Percentiles rank a stretch among this genome's conserved stretches.
These are phyloP conservation scores for Aphaenogaster floridana DNA, from an alignment of 1,140 invertebrate genomes.

Conservation along the genomic window DNA sequence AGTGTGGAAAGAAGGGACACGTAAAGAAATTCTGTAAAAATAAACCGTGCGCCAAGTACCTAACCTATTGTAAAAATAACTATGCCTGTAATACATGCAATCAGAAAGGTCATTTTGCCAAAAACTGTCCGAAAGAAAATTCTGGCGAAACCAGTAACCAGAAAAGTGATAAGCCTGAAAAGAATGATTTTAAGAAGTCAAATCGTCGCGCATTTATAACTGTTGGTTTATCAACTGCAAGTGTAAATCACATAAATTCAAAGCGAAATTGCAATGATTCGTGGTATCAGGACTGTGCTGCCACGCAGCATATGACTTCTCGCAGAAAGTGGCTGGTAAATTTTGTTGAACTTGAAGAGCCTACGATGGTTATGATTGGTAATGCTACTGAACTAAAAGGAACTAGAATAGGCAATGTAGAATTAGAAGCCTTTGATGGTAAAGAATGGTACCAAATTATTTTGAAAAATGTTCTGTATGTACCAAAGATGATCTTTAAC, in stretches of 20 bases:
- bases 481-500: constrained; percentile 73
- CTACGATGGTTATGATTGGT: constrained; percentile 63
- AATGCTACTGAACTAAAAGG: constrained; percentile 64
- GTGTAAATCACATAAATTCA: constrained; percentile 46
- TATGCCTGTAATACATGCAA: constrained; percentile 68
- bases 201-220: constrained; percentile 62
- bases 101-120: constrained; percentile 66
- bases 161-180: background rate
- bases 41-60: constrained; percentile 69
- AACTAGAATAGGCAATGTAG: constrained; percentile 62
- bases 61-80: constrained; percentile 71
- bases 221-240: constrained; percentile 59
- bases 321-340: constrained; percentile 59
- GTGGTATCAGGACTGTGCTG: constrained; percentile 74
- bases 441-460: constrained; percentile 64
- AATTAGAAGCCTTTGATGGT: constrained; percentile 71
- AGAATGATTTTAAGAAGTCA: constrained; percentile 19
- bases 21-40: constrained; percentile 66
- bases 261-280: background rate
- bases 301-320: constrained; percentile 71
- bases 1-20: constrained; percentile 66
- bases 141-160: background rate
- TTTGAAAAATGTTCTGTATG: constrained; percentile 72
- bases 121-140: constrained; percentile 47
- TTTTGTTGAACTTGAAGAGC: constrained; percentile 27